These are phyloP conservation scores for Patella pellucida DNA, from an alignment of 2,888 invertebrate genomes.

Conservation along the genomic window DNA sequence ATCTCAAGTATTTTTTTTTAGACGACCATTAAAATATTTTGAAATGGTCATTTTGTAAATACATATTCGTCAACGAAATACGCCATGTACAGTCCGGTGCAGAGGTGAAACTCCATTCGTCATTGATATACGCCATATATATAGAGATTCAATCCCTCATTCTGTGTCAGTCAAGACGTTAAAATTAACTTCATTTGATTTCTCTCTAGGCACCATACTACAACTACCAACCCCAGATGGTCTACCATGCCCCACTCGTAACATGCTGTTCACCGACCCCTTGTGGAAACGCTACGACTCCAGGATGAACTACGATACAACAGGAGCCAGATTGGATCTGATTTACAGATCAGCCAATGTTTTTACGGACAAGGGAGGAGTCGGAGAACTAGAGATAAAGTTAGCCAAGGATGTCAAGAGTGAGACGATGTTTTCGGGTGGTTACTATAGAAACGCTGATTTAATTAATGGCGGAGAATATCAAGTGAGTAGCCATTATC, in stretches of 20 bases:
- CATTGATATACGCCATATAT: too few species aligned
- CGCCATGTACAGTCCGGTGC: too few species aligned
- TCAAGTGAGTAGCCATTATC: slow-evolving; percentile 16
- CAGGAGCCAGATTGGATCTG: slow-evolving; percentile 18
- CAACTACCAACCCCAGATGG: slow-evolving; percentile 33
- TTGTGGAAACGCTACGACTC: slow-evolving; percentile 24
- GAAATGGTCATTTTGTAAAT: too few species aligned
- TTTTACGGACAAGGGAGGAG: slow-evolving; percentile 12
- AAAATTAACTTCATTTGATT: too few species aligned
- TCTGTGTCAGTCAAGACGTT: too few species aligned
- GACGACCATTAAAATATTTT: too few species aligned
- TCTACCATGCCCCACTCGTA: slow-evolving; percentile 28
- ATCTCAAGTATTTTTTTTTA: too few species aligned
- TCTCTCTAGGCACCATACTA: slow-evolving; percentile 26
- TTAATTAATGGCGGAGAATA: slow-evolving; percentile 23
- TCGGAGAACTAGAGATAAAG: slow-evolving; percentile 13
- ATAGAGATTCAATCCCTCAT: too few species aligned
- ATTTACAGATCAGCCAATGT: slow-evolving; percentile 15
- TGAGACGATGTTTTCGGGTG: slow-evolving; percentile 24
- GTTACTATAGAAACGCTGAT: slow-evolving; percentile 27
- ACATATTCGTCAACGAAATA: too few species aligned
- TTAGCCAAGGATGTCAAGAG: slow-evolving; percentile 17
- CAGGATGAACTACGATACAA: slow-evolving; percentile 16
- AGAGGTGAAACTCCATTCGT: too few species aligned
- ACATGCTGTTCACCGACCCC: slow-evolving; percentile 18